Evolutionary conservation across 2,113 vertebrate species (phyloP).

Genomic region (Sander lucioperca): DNA sequence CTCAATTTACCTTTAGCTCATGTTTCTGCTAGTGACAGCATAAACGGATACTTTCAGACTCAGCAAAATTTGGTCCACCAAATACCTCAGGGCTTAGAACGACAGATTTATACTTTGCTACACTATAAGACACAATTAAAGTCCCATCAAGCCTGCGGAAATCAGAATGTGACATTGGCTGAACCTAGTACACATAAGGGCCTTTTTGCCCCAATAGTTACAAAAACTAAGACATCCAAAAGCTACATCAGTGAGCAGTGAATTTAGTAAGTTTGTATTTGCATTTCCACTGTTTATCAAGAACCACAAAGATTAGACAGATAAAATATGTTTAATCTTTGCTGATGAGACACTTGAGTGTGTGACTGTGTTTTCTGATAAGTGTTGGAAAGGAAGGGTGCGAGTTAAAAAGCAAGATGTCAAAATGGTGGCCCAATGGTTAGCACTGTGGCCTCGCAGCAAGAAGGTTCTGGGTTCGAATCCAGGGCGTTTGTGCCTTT

Average conservation of each 20-base stretch:
- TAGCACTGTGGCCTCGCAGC: too few species aligned
- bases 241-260: background rate
- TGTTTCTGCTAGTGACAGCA: background rate
- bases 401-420: background rate
- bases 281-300: background rate
- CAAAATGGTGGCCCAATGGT: too few species aligned
- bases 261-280: background rate
- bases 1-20: slow-evolving; percentile 24
- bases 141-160: background rate
- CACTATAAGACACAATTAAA: too few species aligned
- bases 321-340: background rate
- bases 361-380: background rate
- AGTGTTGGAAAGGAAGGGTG: background rate
- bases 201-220: background rate
- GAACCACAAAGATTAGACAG: background rate
- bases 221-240: background rate
- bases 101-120: background rate
- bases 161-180: background rate
- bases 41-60: background rate
- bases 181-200: background rate
- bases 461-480: too few species aligned
- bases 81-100: background rate
- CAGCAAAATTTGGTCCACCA: background rate
- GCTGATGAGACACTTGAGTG: background rate
- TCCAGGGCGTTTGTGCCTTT: too few species aligned